Conservation (phyloP, 2,797 vertebrate species). For the Falco columbarius region DNA sequence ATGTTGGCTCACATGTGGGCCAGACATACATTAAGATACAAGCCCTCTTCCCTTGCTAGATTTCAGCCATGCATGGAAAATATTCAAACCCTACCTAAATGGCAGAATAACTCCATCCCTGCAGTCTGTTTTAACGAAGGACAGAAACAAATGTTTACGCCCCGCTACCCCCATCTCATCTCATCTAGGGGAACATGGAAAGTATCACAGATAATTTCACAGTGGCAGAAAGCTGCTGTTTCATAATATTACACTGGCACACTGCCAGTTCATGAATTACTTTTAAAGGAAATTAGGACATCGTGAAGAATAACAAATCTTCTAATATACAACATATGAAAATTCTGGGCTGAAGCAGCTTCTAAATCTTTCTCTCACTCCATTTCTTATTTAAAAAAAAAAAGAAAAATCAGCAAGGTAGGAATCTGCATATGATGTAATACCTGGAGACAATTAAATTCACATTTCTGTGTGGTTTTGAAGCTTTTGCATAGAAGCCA, state of each 20-base stretch:
- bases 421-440: conserved; percentile 2
- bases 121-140: neutral
- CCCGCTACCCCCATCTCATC: neutral
- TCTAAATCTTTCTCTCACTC: conserved; percentile 20
- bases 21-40: neutral
- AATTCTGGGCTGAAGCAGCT: neutral
- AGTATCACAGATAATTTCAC: neutral
- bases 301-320: neutral
- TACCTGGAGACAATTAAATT: conserved; percentile 46
- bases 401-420: neutral
- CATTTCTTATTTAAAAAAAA: neutral
- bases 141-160: neutral
- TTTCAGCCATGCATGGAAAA: neutral
- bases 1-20: neutral
- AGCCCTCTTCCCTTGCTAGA: neutral
- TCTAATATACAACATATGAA: conserved; percentile 1
- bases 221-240: neutral
- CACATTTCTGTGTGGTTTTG: neutral
- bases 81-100: neutral
- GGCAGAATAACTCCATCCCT: neutral
- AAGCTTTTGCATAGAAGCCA: neutral
- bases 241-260: neutral
- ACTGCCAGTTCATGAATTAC: neutral
- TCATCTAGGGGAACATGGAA: neutral
- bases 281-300: neutral